Evolutionary conservation across 2,113 vertebrate genomes (phyloP).

Genomic region (Bos indicus): DNA sequence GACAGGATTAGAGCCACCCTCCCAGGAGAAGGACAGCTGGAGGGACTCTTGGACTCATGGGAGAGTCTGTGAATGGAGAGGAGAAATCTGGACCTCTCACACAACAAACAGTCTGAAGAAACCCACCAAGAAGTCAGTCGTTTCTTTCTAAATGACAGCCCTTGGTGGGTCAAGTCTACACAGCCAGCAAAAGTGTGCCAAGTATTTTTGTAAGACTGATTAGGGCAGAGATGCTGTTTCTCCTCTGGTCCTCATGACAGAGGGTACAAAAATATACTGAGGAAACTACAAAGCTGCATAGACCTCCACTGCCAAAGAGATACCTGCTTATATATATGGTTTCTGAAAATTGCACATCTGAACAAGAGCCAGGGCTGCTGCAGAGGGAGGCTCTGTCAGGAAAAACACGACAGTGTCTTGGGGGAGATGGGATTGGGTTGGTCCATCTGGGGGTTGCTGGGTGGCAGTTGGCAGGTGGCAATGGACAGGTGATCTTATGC

Average conservation of each 20-base stretch:
- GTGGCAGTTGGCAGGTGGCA: not conserved
- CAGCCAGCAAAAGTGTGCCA: not conserved
- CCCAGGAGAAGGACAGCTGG: not conserved
- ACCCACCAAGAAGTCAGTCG: not conserved
- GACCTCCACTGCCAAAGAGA: not conserved
- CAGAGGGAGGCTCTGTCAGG: not conserved
- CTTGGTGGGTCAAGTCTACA: not conserved
- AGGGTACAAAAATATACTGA: slow-evolving; percentile 5
- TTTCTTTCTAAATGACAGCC: not conserved
- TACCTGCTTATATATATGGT: not conserved
- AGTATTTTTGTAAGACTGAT: not conserved
- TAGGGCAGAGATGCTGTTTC: not conserved
- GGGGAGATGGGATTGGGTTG: not conserved
- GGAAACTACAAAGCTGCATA: not conserved
- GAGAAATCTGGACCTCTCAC: not conserved
- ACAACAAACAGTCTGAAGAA: not conserved
- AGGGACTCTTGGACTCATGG: not conserved
- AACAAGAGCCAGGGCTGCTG: not conserved
- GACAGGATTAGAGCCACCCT: too few species aligned
- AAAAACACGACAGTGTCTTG: not conserved
- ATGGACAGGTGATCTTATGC: not conserved
- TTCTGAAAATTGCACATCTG: slow-evolving; percentile 52
- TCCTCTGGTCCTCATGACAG: not conserved
- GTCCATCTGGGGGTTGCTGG: not conserved
- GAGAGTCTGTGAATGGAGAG: not conserved